phyloP scores from a whole-genome alignment of 2,113 vertebrate species.

The Ivindomyrus marchei region DNA sequence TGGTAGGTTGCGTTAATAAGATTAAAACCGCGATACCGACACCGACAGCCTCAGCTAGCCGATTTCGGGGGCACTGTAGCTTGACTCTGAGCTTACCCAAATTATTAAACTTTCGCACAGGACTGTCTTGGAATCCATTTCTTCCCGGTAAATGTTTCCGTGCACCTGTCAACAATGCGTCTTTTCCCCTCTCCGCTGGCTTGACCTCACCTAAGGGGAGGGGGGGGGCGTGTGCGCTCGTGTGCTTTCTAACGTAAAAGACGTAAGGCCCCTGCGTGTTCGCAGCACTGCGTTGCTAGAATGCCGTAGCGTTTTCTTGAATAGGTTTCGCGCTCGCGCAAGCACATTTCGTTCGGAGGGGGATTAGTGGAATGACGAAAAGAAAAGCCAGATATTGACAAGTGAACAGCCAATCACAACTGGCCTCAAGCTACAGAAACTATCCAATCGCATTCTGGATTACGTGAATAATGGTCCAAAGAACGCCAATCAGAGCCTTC shows the following conservation, averaged over 20 bases:
- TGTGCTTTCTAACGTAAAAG: slow-evolving; percentile 19
- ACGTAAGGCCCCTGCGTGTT: background rate
- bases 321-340: slow-evolving; percentile 35
- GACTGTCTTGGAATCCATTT: slow-evolving; percentile 59
- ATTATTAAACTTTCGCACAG: slow-evolving; percentile 66
- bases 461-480: slow-evolving; percentile 26
- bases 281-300: slow-evolving; percentile 1
- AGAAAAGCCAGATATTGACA: slow-evolving; percentile 25
- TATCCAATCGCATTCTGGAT: slow-evolving; percentile 50
- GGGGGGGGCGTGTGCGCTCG: slow-evolving; percentile 17
- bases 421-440: background rate
- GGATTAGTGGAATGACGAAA: slow-evolving; percentile 33
- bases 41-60: background rate
- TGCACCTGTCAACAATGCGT: slow-evolving; percentile 54
- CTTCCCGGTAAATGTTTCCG: slow-evolving; percentile 26
- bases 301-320: slow-evolving; percentile 47
- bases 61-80: background rate
- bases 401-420: slow-evolving; percentile 26
- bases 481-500: slow-evolving; percentile 37
- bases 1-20: background rate
- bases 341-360: slow-evolving; percentile 18
- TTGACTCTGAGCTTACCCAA: slow-evolving; percentile 61
- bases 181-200: slow-evolving; percentile 47
- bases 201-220: slow-evolving; percentile 61
- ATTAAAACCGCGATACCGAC: background rate